These are phyloP conservation scores for Cydia strobilella DNA, from an alignment of 1,140 invertebrate species.

Conservation along the genomic window DNA sequence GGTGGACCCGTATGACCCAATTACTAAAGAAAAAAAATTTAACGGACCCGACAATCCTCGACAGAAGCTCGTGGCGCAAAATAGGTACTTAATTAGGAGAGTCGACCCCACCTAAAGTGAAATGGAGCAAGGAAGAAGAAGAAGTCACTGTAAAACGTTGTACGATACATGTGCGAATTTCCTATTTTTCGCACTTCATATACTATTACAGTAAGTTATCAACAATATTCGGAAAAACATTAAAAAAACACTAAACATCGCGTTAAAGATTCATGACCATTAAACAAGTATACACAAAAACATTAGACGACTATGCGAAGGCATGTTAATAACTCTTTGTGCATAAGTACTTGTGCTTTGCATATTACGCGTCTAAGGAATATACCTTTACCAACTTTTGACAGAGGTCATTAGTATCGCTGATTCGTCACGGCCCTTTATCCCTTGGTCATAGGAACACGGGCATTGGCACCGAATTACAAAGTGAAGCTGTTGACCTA, in stretches of 20 bases:
- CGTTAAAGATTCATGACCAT: conserved; percentile 3
- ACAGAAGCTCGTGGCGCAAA: no score
- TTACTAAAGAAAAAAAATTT: no score
- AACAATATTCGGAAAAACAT: background rate
- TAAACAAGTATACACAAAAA: conserved; percentile 16
- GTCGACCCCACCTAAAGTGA: no score
- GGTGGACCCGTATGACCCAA: no score
- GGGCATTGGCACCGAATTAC: conserved; percentile 54
- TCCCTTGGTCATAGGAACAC: conserved; percentile 47
- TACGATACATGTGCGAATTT: no score
- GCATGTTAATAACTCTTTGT: conserved; percentile 7
- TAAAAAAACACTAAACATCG: background rate
- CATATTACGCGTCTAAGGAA: background rate
- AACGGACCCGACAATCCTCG: no score
- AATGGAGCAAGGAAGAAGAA: no score
- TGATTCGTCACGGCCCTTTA: conserved; percentile 43
- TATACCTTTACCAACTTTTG: background rate
- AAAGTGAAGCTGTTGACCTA: conserved; percentile 72
- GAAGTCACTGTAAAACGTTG: no score
- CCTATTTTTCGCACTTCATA: no score
- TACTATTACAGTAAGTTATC: no score
- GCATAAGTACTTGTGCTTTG: background rate
- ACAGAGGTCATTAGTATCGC: background rate
- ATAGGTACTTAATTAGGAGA: no score
- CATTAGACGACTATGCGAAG: conserved; percentile 7